These are phyloP conservation scores for Myopa testacea DNA, from an alignment of 2,888 invertebrate genomes.

Conservation along the genomic window DNA sequence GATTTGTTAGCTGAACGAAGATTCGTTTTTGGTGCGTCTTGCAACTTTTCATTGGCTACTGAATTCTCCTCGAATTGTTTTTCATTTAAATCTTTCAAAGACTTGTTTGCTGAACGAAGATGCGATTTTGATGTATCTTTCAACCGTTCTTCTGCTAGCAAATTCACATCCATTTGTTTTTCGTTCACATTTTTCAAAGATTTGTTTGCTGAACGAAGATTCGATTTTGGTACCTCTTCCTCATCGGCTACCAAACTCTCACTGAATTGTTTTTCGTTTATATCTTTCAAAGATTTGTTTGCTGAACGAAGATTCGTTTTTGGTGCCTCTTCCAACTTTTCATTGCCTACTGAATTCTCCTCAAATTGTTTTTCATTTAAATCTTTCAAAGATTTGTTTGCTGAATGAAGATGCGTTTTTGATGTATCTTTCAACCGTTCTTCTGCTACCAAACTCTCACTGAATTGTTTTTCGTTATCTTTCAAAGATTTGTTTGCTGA, in stretches of 20 bases:
- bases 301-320: too few species aligned
- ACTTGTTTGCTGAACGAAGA: not conserved
- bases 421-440: not conserved
- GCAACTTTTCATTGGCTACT: not conserved
- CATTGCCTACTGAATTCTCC: not conserved
- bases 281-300: not conserved
- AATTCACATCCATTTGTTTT: too few species aligned
- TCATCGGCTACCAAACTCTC: not conserved
- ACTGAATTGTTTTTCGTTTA: too few species aligned
- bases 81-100: not conserved
- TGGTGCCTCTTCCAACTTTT: too few species aligned
- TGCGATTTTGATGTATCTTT: too few species aligned
- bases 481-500: not conserved
- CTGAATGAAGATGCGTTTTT: too few species aligned
- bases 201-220: not conserved
- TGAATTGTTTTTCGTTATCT: not conserved
- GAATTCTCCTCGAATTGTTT: too few species aligned
- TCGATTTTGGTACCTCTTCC: too few species aligned
- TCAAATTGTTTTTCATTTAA: too few species aligned
- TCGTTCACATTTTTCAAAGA: not conserved
- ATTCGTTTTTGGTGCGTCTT: too few species aligned
- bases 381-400: not conserved
- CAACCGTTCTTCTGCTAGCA: not conserved
- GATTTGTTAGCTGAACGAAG: not conserved
- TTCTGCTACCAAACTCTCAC: not conserved